Evolutionary conservation across 1,140 invertebrate genomes (phyloP).

Genomic region (Mizuhopecten yessoensis): DNA sequence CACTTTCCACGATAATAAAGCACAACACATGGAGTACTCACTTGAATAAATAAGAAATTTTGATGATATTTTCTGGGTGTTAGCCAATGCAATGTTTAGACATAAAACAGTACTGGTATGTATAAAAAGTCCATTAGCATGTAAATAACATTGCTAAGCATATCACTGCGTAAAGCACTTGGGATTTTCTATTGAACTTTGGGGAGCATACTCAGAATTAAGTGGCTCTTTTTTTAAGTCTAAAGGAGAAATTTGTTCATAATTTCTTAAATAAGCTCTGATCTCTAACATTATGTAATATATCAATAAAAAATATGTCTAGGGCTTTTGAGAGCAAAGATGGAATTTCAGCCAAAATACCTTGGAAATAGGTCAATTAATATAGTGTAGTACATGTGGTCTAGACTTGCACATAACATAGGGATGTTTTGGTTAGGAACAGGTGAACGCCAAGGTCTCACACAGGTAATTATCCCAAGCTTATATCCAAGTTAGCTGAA

Average conservation of each 20-base stretch:
- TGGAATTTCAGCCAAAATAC: neutral
- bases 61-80: constrained; percentile 32
- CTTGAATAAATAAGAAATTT: neutral
- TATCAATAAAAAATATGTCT: neutral
- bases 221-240: neutral
- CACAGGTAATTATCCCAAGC: too few species aligned
- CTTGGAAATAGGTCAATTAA: neutral
- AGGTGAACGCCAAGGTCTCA: neutral
- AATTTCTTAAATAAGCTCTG: constrained; percentile 9
- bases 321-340: neutral
- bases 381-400: neutral
- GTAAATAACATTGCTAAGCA: neutral
- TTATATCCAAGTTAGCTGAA: too few species aligned
- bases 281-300: constrained; percentile 19
- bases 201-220: constrained; percentile 25
- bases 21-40: neutral
- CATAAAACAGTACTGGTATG: constrained; percentile 1
- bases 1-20: neutral
- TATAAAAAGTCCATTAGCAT: constrained; percentile 29
- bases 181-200: constrained; percentile 1
- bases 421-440: neutral
- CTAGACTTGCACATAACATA: neutral
- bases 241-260: constrained; percentile 15
- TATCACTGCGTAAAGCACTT: neutral
- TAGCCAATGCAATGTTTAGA: neutral